Percentiles rank a stretch among this genome's conserved stretches.
Conservation (phyloP, 2,888 invertebrate species). For the Leptothorax acervorum region DNA sequence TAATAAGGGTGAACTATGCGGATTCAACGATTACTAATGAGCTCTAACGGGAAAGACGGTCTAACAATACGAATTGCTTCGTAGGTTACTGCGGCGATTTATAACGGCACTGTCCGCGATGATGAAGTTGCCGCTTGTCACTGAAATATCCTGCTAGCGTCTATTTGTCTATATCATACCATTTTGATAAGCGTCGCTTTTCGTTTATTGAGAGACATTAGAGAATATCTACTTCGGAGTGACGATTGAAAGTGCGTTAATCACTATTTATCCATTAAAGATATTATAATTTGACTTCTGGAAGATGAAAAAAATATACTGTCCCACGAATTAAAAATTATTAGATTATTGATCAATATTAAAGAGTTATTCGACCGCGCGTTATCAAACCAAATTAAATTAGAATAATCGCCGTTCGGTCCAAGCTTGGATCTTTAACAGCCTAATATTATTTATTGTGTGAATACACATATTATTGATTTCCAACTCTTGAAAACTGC, state of each 20-base stretch:
- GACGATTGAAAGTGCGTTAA: neutral
- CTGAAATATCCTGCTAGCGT: conserved; percentile 6
- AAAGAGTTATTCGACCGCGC: too few relatives aligned
- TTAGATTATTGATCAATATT: neutral
- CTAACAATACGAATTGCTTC: neutral
- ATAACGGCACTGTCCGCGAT: conserved; percentile 2
- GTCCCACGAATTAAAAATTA: neutral
- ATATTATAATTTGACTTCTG: neutral
- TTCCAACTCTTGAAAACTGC: too few relatives aligned
- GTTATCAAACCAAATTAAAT: too few relatives aligned
- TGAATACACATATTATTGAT: too few relatives aligned
- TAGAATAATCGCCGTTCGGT: too few relatives aligned
- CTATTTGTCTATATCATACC: neutral
- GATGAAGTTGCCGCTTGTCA: neutral
- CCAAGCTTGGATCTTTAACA: too few relatives aligned
- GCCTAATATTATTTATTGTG: too few relatives aligned
- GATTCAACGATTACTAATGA: conserved; percentile 39
- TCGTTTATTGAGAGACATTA: neutral
- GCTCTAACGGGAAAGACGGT: conserved; percentile 25
- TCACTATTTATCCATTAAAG: neutral
- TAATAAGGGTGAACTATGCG: conserved; percentile 31
- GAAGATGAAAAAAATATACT: neutral
- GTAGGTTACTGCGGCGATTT: conserved; percentile 23
- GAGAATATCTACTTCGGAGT: neutral
- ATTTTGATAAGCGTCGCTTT: conserved; percentile 4